phyloP scores from a whole-genome alignment of 2,797 vertebrate species.

The Antennarius maculatus region DNA sequence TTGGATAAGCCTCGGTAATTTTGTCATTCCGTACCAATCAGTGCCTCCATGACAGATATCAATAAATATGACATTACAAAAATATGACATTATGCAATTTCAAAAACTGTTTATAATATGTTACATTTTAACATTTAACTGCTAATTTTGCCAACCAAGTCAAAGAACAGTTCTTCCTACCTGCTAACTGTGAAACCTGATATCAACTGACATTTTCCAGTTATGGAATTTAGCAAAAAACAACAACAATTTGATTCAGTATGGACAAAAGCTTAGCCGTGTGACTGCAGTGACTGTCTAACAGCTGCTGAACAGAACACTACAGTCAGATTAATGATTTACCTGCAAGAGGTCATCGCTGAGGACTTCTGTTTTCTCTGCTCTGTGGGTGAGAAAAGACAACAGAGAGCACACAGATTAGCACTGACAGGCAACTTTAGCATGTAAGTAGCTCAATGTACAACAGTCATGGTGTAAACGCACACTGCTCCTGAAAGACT shows the following conservation, averaged over 20 bases:
- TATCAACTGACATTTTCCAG: neutral
- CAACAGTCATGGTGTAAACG: constrained; percentile 1
- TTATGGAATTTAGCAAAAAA: too few species aligned
- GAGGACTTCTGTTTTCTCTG: constrained; percentile 98
- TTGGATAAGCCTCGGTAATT: too few species aligned
- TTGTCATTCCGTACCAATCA: too few species aligned
- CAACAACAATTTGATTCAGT: neutral
- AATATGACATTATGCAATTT: too few species aligned
- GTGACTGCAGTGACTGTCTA: neutral
- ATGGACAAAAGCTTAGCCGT: neutral
- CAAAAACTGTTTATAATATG: too few species aligned
- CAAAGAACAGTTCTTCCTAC: too few species aligned
- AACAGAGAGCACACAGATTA: constrained; percentile 58
- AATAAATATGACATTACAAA: too few species aligned
- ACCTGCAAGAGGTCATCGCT: constrained; percentile 98
- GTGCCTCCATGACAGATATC: too few species aligned
- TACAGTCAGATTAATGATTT: constrained; percentile 68
- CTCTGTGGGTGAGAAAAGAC: constrained; percentile 84
- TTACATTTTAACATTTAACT: too few species aligned
- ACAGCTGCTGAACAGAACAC: constrained; percentile 22
- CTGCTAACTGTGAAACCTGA: too few species aligned
- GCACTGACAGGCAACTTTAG: constrained; percentile 11
- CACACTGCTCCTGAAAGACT: constrained; percentile 25
- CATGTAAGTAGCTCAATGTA: constrained; percentile 12
- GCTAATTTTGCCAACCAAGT: too few species aligned